These are phyloP conservation scores for Mungos mungo DNA, from an alignment of 2,113 vertebrate species.

Conservation along the genomic window DNA sequence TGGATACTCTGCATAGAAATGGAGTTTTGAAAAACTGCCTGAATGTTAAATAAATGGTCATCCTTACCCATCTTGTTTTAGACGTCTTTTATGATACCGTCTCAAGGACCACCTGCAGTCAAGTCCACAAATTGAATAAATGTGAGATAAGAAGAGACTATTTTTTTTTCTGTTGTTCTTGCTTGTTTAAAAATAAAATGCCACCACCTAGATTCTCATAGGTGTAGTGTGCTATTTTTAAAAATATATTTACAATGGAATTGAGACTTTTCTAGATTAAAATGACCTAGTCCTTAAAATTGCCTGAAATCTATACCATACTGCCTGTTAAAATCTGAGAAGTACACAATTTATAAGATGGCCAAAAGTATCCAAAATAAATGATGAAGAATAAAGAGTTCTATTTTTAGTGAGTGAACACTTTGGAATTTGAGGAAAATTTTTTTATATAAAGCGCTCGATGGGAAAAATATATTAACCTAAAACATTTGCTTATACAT, in stretches of 20 bases:
- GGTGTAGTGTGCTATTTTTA: background rate
- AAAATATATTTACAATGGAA: slow-evolving; percentile 35
- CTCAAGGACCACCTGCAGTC: slow-evolving; percentile 30
- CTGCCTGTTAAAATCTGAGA: background rate
- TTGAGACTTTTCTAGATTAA: slow-evolving; percentile 49
- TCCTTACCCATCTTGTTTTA: slow-evolving; percentile 54
- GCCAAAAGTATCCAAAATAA: slow-evolving; percentile 24
- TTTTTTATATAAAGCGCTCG: background rate
- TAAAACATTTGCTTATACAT: slow-evolving; percentile 19
- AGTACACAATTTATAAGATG: background rate
- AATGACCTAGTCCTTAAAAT: slow-evolving; percentile 31
- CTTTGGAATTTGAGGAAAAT: slow-evolving; percentile 17
- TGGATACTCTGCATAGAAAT: slow-evolving; percentile 38
- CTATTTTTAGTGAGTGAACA: slow-evolving; percentile 2
- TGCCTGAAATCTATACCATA: background rate
- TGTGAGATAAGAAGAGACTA: background rate
- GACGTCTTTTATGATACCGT: slow-evolving; percentile 39
- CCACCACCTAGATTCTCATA: background rate
- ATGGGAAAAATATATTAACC: slow-evolving; percentile 42
- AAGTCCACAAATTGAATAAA: slow-evolving; percentile 45
- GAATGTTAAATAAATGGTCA: slow-evolving; percentile 53
- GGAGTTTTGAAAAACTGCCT: slow-evolving; percentile 45
- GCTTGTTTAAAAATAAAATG: slow-evolving; percentile 13
- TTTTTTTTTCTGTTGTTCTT: background rate
- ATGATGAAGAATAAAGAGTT: slow-evolving; percentile 11